phyloP scores from a whole-genome alignment of 2,888 invertebrate genomes.

The Megaustenia siamemsis region DNA sequence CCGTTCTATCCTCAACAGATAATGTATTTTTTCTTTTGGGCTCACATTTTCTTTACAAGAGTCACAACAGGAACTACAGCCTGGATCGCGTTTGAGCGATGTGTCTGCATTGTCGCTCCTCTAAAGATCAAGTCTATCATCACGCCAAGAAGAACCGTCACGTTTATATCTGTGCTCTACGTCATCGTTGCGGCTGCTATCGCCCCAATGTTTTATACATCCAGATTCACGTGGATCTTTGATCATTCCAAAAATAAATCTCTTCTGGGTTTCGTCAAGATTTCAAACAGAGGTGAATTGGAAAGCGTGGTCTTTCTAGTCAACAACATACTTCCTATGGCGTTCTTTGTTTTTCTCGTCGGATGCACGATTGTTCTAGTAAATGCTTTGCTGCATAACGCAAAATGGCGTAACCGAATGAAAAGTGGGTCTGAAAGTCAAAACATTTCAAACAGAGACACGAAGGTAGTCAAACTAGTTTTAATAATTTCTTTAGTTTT shows the following conservation, averaged over 20 bases:
- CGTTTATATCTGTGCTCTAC: too few species aligned
- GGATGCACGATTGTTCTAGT: not conserved
- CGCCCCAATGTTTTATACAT: conserved; percentile 12
- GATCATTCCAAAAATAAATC: not conserved
- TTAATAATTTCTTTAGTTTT: not conserved
- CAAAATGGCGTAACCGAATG: not conserved
- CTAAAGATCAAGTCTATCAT: conserved; percentile 11
- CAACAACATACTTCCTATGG: not conserved
- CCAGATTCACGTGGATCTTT: not conserved
- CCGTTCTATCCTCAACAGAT: conserved; percentile 17
- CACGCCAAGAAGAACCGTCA: conserved; percentile 11
- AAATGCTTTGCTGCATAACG: not conserved
- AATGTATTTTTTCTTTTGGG: not conserved
- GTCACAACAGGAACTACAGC: not conserved
- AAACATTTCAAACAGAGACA: not conserved
- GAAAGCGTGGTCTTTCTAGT: not conserved
- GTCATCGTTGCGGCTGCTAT: not conserved
- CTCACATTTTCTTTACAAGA: not conserved
- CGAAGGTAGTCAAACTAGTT: not conserved
- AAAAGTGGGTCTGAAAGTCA: too few species aligned
- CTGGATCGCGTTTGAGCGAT: conserved; percentile 14
- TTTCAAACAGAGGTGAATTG: not conserved
- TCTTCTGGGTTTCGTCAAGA: not conserved
- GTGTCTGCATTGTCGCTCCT: conserved; percentile 9
- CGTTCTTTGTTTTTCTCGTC: not conserved